A percentile compares a stretch with the other conserved stretches of the same genome.
Evolutionary conservation across 2,113 vertebrate genomes (phyloP).

Genomic region (Sapajus apella): DNA sequence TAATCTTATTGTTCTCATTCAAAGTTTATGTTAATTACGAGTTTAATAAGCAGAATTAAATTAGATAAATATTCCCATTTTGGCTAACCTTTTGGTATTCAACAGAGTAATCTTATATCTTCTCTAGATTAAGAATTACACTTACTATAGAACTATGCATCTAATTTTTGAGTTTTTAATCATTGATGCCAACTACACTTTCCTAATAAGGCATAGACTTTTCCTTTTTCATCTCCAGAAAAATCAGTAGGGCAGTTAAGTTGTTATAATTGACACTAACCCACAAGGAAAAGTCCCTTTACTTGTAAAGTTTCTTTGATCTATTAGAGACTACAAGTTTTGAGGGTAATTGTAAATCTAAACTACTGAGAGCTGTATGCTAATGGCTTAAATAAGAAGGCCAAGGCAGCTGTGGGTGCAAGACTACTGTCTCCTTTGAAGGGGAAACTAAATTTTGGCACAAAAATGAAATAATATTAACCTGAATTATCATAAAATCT

Average conservation of each 20-base stretch:
- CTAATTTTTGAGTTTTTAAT: constrained; percentile 42
- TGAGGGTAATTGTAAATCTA: neutral
- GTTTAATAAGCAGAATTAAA: constrained; percentile 26
- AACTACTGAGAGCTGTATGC: neutral
- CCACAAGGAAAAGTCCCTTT: constrained; percentile 4
- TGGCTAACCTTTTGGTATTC: constrained; percentile 2
- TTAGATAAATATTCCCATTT: constrained; percentile 4
- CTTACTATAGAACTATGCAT: neutral
- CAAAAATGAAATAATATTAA: constrained; percentile 13
- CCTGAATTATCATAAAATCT: constrained; percentile 13
- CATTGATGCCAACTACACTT: neutral
- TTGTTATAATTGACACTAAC: constrained; percentile 9
- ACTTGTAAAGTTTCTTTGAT: constrained; percentile 24
- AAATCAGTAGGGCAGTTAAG: constrained; percentile 24
- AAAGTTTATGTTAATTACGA: constrained; percentile 40
- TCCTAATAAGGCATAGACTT: neutral
- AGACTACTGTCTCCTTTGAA: neutral
- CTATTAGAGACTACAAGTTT: neutral
- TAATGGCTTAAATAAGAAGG: neutral
- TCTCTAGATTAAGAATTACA: constrained; percentile 25
- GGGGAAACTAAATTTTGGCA: constrained; percentile 8
- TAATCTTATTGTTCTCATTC: constrained; percentile 38
- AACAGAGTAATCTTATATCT: neutral
- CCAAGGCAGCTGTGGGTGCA: neutral
- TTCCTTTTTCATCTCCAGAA: neutral